Base-by-base conservation (phyloP, 2,888 invertebrate species). In the Anagyrus pseudococci region DNA sequence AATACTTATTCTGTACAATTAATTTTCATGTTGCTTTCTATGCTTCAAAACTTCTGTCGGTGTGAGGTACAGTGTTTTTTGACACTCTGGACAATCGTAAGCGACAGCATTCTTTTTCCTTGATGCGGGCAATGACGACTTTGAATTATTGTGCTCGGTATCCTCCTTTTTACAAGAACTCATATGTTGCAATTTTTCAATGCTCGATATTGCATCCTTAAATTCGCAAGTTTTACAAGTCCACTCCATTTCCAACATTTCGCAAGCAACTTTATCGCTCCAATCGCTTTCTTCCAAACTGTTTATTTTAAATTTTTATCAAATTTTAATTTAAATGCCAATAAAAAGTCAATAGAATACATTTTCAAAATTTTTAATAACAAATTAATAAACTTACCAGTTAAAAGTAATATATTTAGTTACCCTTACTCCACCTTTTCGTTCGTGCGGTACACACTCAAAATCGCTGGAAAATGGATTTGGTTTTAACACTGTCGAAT, bases 31-130 rank as follows among this genome's bases (percentile, higher is more conserved):
- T 70, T 81, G 83, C 74, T 88, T 92, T 77, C 88, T 93, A 82
- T 97, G 96, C 72, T 87, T 91, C 67, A 96, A 84, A 77, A 94
- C 90, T 78, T 96, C 94, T 22, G 92, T 90, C 4, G 92, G 89
- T 13, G 91, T 90, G 68, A 95, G 82, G 72, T 86, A 84, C 61
- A 94, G 80, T 4, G 84, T 85, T 70, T 87, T 83, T 2, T 85
- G 82, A 81, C 97, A 97, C 70, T 80, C 84, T 10, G 86, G 83
- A 78, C 97, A 97, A 69, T 85, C 85, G 81, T 87, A 94, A 46
- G 84, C 82, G 77, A 85, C 85, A 0, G 85, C 83, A 75, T 89
- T 90, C 58, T 87, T 77, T 71, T 84, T 84, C 15, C 73, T 72
- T 6, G 69, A 67, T 3, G 64, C 61, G 47, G 52, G 46, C 25